phyloP scores from a whole-genome alignment of 1,140 invertebrate genomes.

The Leptinotarsa defecta region DNA sequence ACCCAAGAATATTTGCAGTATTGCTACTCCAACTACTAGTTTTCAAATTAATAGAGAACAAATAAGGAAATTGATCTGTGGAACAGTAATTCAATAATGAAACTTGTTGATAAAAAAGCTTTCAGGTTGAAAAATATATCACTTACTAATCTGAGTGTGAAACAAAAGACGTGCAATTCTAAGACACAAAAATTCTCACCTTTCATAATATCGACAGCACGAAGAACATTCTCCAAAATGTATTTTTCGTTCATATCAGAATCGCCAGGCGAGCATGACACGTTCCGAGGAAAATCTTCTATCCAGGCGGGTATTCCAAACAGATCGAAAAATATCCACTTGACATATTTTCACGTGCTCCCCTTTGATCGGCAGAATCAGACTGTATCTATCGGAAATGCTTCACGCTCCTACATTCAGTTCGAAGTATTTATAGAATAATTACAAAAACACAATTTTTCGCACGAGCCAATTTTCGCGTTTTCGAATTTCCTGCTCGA shows the following conservation, averaged over 20 bases:
- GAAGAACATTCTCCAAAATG: neutral
- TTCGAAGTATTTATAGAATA: neutral
- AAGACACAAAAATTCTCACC: neutral
- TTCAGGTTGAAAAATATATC: too few relatives aligned
- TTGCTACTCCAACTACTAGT: too few relatives aligned
- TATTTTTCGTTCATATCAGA: neutral
- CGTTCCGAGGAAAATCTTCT: neutral
- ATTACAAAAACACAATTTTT: neutral
- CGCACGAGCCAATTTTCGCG: neutral
- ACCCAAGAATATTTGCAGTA: too few relatives aligned
- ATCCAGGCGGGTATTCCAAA: neutral
- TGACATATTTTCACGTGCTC: neutral
- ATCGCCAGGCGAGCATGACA: neutral
- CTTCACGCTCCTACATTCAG: neutral
- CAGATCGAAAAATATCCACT: neutral
- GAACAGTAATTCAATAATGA: too few relatives aligned
- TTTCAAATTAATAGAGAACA: too few relatives aligned
- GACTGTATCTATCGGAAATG: neutral
- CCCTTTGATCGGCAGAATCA: neutral
- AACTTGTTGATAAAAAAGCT: too few relatives aligned
- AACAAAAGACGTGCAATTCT: too few relatives aligned
- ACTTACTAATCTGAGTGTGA: too few relatives aligned
- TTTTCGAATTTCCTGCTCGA: too few relatives aligned
- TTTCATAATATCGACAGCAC: neutral
- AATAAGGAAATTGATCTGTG: too few relatives aligned